These are phyloP conservation scores for Cyprinodon brontotheroides DNA, from an alignment of 2,113 vertebrate genomes.

Conservation along the genomic window DNA sequence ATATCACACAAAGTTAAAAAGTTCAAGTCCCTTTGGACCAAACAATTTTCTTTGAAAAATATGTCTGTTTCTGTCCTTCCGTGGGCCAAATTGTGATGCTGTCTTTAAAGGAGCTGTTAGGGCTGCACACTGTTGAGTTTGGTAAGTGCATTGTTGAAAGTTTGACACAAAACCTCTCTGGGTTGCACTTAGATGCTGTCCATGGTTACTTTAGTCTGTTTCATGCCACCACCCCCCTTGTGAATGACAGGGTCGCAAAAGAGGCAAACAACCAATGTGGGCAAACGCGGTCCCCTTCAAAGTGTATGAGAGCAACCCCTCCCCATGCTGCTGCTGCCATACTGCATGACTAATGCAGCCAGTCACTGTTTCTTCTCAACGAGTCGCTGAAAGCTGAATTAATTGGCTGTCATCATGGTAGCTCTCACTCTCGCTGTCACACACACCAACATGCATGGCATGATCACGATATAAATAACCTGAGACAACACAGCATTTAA, in stretches of 20 bases:
- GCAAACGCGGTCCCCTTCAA: conserved; percentile 72
- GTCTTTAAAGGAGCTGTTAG: conserved; percentile 65
- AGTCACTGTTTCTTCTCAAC: conserved; percentile 68
- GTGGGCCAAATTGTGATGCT: conserved; percentile 46
- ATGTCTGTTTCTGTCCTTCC: conserved; percentile 57
- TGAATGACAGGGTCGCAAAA: conserved; percentile 59
- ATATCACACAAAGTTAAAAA: neutral
- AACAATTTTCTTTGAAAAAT: conserved; percentile 43
- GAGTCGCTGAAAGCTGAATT: conserved; percentile 74
- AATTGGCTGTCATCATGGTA: conserved; percentile 79
- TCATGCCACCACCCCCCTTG: conserved; percentile 38
- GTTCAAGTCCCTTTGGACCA: conserved; percentile 36
- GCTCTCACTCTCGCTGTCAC: conserved; percentile 29
- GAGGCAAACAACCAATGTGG: conserved; percentile 63
- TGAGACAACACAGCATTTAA: conserved; percentile 63
- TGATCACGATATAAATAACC: conserved; percentile 72
- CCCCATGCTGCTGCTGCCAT: conserved; percentile 64
- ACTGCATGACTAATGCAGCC: conserved; percentile 76
- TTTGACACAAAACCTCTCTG: conserved; percentile 56
- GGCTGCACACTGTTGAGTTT: conserved; percentile 59
- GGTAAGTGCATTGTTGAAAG: conserved; percentile 73
- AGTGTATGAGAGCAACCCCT: conserved; percentile 61
- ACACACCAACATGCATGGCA: conserved; percentile 33
- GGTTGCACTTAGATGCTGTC: conserved; percentile 47
- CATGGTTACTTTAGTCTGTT: conserved; percentile 66